Percentiles rank a stretch among this genome's conserved stretches.
phyloP scores from a whole-genome alignment of 2,888 invertebrate species.

The Drosophila lacicola region DNA sequence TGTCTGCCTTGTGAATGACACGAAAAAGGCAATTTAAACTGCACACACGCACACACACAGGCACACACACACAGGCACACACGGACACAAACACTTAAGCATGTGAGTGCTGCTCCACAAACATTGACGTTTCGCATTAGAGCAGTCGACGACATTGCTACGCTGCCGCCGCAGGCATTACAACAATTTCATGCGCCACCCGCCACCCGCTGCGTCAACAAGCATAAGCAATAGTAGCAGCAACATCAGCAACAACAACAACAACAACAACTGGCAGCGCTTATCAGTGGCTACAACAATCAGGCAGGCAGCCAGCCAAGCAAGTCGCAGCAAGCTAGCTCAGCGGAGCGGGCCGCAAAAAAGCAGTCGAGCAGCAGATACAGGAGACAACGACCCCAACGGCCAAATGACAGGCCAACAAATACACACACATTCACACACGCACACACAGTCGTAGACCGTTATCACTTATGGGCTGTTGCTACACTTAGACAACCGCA shows the following conservation, averaged over 20 bases:
- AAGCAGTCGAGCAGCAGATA: conserved; percentile 41
- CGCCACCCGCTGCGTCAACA: background rate
- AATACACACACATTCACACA: conserved; percentile 13
- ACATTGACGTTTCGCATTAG: conserved; percentile 57
- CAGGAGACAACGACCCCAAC: conserved; percentile 70
- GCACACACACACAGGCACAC: background rate
- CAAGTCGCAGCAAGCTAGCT: conserved; percentile 28
- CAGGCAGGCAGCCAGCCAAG: conserved; percentile 35
- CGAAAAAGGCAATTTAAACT: conserved; percentile 69
- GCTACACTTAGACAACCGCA: conserved; percentile 39
- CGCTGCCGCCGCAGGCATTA: conserved; percentile 56
- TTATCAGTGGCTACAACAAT: conserved; percentile 71
- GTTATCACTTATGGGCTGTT: conserved; percentile 67
- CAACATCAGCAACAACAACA: background rate
- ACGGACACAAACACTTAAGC: conserved; percentile 22
- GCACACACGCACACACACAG: conserved; percentile 15
- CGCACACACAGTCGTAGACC: conserved; percentile 9
- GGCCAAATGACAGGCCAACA: conserved; percentile 66
- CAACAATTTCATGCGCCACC: conserved; percentile 62
- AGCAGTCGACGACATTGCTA: conserved; percentile 25
- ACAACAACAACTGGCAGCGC: conserved; percentile 38
- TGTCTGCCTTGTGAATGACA: conserved; percentile 58
- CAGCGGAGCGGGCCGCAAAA: conserved; percentile 36
- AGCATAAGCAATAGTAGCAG: conserved; percentile 8
- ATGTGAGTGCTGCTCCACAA: conserved; percentile 40